A percentile compares a stretch with the other conserved stretches of the same genome.
Conservation (phyloP, 1,140 invertebrate species). For the Drosophila santomea region DNA sequence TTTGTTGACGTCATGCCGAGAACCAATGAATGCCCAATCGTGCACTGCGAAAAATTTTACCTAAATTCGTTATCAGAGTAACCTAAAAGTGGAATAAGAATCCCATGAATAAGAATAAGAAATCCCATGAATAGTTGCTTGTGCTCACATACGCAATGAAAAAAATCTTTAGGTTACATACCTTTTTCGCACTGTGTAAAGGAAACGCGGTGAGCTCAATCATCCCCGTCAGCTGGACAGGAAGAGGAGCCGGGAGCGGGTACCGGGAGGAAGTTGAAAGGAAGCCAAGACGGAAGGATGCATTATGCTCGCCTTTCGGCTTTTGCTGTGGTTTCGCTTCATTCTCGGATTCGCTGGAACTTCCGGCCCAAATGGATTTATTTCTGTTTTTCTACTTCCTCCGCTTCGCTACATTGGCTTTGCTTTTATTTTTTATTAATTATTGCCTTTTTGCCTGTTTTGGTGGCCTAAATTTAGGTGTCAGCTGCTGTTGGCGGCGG, state of each 20-base stretch:
- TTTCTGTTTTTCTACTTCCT: constrained; percentile 27
- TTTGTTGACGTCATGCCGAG: constrained; percentile 45
- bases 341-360: constrained; percentile 41
- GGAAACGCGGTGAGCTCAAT: constrained; percentile 33
- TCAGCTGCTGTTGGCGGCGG: constrained; percentile 52
- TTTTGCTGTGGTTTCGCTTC: constrained; percentile 43
- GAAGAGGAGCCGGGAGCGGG: constrained; percentile 14
- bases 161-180: accelerated
- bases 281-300: constrained; percentile 46
- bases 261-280: constrained; percentile 17
- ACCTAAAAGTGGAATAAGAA: no score
- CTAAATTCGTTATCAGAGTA: no score
- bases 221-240: constrained; percentile 48
- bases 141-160: not conserved
- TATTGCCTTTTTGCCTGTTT: constrained; percentile 62
- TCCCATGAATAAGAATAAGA: no score
- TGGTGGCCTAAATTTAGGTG: constrained; percentile 41
- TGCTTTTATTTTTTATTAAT: constrained; percentile 57
- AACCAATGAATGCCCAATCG: constrained; percentile 14
- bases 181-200: constrained; percentile 13
- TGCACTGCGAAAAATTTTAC: constrained; percentile 4
- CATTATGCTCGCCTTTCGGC: constrained; percentile 50
- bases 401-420: constrained; percentile 20
- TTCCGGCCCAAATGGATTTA: constrained; percentile 50
- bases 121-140: no score